Base-by-base conservation (phyloP, 2,888 invertebrate genomes). In the Meta bourneti region DNA sequence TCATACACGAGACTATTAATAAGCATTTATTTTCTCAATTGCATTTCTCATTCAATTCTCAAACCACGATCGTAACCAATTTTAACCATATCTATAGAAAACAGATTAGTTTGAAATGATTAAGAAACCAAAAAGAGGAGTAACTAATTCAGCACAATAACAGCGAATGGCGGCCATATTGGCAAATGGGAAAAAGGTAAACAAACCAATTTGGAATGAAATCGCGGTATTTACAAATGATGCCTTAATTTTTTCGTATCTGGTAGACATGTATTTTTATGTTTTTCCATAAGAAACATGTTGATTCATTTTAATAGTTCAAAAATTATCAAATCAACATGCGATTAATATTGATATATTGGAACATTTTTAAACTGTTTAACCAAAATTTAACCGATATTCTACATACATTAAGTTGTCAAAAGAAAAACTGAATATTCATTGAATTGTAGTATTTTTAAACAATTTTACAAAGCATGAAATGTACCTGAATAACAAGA, bases 401-500 rank as follows among this genome's bases (percentile, higher is more conserved):
- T 61, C 61, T 8, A 61, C 61, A 16, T 5, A 61, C 16, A 16
- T 61, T 61, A 61, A 61, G 61, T 9, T 16, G 16, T 61, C 11
- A 61, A 61, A 61, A 61, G 13, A 16, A 0, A 16, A 61, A 61
- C 11, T 5, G 8, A 61, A 61, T 16, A 61, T 8, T 61, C 7
- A 7, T 61, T 2, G 34, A 1, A 34, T 34, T 34, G 4, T 34
- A 61, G 7, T 9, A 13, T 9, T 61, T 61, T 61, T 0, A 61
- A 61, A 61, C 7, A 9, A 5, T 61, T 61, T 11, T 16, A 61
- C 11, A 9, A 16, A 72, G 6, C 6, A 72, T 51, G 6, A 69
- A 70, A 52, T 52, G 49, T 70, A 83, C 83, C 49, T 74, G 19
- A 83, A 20, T 9, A 20, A 54, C 16, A 52, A 52, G 16, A 52